Evolutionary conservation across 2,113 vertebrate genomes (phyloP).

Genomic region (Platichthys flesus): DNA sequence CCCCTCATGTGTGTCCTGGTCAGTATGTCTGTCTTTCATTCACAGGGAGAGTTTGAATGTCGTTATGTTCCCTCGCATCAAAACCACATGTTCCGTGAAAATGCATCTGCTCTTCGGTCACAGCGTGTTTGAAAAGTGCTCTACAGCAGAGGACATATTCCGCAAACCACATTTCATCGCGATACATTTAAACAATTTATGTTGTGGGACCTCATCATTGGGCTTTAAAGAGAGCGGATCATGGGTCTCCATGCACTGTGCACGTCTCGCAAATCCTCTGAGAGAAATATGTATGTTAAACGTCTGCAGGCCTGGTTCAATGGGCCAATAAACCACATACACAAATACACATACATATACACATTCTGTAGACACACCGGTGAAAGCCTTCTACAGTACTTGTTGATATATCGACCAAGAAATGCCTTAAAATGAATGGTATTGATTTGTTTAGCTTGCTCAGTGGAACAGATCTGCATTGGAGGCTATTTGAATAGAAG

Average conservation of each 20-base stretch:
- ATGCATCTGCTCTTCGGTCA: constrained; percentile 7
- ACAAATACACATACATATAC: neutral
- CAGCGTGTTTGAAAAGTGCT: neutral
- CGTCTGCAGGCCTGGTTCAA: constrained; percentile 17
- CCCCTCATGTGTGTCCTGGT: constrained; percentile 16
- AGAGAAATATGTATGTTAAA: constrained; percentile 11
- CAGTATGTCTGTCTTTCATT: constrained; percentile 30
- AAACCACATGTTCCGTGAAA: constrained; percentile 39
- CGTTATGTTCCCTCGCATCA: constrained; percentile 17
- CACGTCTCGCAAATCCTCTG: constrained; percentile 20
- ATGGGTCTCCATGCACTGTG: neutral
- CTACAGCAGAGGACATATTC: constrained; percentile 1
- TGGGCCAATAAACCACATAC: neutral
- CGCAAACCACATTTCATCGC: neutral
- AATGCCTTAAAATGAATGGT: constrained; percentile 66
- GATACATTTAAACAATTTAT: constrained; percentile 11
- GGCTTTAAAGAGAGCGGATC: neutral
- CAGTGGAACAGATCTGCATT: constrained; percentile 45
- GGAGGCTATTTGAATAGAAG: constrained; percentile 62
- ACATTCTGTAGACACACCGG: neutral
- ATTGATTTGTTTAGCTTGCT: constrained; percentile 69
- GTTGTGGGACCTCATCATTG: constrained; percentile 5
- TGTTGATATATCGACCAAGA: constrained; percentile 68
- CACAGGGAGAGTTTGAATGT: constrained; percentile 35
- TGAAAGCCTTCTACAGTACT: constrained; percentile 36